Base-by-base conservation (phyloP, 2,888 invertebrate species). In the Spilosoma lubricipeda region DNA sequence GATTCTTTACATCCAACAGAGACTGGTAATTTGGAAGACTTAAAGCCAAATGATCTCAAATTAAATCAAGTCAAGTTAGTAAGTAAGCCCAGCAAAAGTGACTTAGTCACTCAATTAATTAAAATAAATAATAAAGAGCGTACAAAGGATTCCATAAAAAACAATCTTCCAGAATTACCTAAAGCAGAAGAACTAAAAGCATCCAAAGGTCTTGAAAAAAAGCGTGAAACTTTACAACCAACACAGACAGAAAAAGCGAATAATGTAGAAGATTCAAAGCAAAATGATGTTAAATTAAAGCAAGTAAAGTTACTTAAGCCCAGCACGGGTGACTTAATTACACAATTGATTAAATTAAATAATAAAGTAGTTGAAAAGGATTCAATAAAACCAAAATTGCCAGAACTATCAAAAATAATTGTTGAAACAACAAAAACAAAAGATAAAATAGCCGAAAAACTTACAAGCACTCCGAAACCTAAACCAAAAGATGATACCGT, bases 391-490 rank as follows among this genome's bases (percentile, higher is more conserved):
- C 18, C 59, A 1, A 42, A 70, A 63, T 39, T 18, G 45, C 27
- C 30, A 56, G 70, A 63, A 2, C 7, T 70, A 70, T 70, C 63
- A 13, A 70, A 70, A 70, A 1, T 70, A 3, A 20, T 70, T 13
- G 42, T 70, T 11, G 30, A 59, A 27, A 27, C 59, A 30, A 39
- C 27, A 23, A 59, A 70, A 23, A 42, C 27, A 70, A 70, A 70
- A 70, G 42, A 63, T 20, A 30, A 63, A 39, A 20, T 23, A 20
- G 39, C 23, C 1, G 27, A 70, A 36, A 70, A 70, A 70, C 8
- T 56, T 27, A n/a, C 33, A 67, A 45, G 67, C 13, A 11, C 27
- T 27, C 20, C 42, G 30, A 30, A 30, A 70, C 42, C 70, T 3
- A 42, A 15, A 20, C 63, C 63, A 70, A 27, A 27, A 27, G 59